These are phyloP conservation scores for Coccyzus lansbergi DNA, from an alignment of 2,797 vertebrate species.

Conservation along the genomic window DNA sequence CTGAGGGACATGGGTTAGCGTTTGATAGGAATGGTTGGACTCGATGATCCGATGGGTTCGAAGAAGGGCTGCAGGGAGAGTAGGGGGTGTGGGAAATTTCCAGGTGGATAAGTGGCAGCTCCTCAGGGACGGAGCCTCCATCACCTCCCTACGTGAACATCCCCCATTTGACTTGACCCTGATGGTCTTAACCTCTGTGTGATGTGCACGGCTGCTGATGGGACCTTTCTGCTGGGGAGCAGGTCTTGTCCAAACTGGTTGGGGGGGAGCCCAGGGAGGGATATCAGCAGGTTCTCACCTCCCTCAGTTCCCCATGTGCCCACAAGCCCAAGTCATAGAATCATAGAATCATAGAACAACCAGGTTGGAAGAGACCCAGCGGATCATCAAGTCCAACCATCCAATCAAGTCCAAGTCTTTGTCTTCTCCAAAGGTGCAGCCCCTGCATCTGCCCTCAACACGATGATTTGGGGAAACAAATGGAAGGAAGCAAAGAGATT, in stretches of 20 bases:
- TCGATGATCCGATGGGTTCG: too few species aligned
- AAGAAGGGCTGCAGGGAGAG: neutral
- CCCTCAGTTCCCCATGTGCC: neutral
- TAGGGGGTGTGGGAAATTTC: neutral
- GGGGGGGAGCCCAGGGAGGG: too few species aligned
- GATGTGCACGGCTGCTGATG: fast-evolving
- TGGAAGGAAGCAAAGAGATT: neutral
- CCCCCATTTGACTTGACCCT: neutral
- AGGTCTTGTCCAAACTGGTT: too few species aligned
- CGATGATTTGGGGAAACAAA: neutral
- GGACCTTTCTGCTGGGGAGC: too few species aligned
- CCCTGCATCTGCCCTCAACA: neutral
- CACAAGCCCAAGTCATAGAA: too few species aligned
- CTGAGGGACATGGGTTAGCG: too few species aligned
- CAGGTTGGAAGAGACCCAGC: too few species aligned
- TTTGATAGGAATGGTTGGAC: too few species aligned
- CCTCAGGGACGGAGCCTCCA: neutral
- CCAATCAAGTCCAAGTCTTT: neutral
- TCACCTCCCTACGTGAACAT: neutral
- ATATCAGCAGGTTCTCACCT: neutral
- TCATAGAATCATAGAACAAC: too few species aligned
- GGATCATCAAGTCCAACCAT: too few species aligned
- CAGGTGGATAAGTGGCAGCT: neutral
- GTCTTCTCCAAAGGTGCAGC: neutral
- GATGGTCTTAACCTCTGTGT: neutral